Base-by-base conservation (phyloP, 2,113 vertebrate species). In the Eudorcas thomsonii region DNA sequence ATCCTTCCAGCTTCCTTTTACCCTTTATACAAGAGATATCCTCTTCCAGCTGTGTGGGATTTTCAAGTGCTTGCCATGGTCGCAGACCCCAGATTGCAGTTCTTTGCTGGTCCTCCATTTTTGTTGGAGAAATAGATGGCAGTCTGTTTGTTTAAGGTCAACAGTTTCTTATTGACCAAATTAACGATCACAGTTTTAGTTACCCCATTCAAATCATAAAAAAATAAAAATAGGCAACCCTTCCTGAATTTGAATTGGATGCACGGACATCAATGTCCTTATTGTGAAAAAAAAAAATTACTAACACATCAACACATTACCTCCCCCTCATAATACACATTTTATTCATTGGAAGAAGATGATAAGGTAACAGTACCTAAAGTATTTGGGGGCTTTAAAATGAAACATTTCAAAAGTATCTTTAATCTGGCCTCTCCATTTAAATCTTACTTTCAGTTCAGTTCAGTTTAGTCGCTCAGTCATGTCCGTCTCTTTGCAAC, bases 111-210 rank as follows among this genome's bases (percentile, higher is more conserved):
- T 10, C 21, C 21, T 39, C 52, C 81, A 55, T 25, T 55, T 83
- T 83, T 55, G 50, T 54, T 83, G 12, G n/a, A 83, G 21, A 83
- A 83, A 83, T 55, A 55, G 7, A 19, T 36, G 33, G 21, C 3
- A 25, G 12, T 55, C 81, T 82, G 21, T 82, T n/a, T 83, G 50
- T 83, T 83, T 36, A 83, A 83, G 33, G 81, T 83, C 81, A 83
- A n/a, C 50, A 83, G 12, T 54, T 95, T 96, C 78, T 90, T 86
- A 87, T 45, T 94, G 96, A 87, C 59, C 80, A 95, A 93, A 91
- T 97, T 96, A 93, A 94, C 57, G 81, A 94, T 94, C 92, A 91
- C 30, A 96, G 59, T 86, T 96, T 97, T 91, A 91, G 48, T 97
- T 93, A 83, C 45, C 89, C 50, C 39, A 90, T 62, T 94, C 36